Base-by-base conservation (phyloP, 2,113 vertebrate species). In the Vimba vimba region DNA sequence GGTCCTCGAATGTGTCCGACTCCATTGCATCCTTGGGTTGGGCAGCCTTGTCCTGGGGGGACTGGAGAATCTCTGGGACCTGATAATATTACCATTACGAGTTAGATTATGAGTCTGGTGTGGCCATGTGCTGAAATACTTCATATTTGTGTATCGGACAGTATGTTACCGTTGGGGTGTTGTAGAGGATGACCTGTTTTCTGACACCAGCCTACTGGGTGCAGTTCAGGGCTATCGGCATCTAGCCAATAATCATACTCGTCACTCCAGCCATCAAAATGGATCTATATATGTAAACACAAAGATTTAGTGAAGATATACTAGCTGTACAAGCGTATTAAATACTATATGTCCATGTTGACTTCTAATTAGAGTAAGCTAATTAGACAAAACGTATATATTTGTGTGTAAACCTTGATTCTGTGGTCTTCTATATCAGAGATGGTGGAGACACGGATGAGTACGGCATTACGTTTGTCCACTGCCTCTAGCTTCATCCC, bases 181-280 rank as follows among this genome's bases (percentile, higher is more conserved):
- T 98, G 96, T 43, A 98, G 92, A 43, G 94, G 90, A 21, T 98
- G 97, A 43, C 96, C 96, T 0, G 97, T 97, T 92, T 96, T 98
- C 66, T 95, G 96, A 93, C 96, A 97, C 97, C 97, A 98, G 36
- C 96, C 96, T 0, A 96, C 92, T 9, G 97, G 97, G 77, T 98
- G 97, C 86, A 98, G 90, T 50, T 97, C 96, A 15, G 96, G 93
- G 66, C 94, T 96, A 93, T 97, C 97, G 0, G 95, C 95, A 88
- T 97, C 96, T 36, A 97, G 90, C 96, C 96, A 98, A 90, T 96
- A 97, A 90, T 98, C 95, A 0, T 96, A 98, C 36, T 95, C 94
- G 66, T 27, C 88, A 89, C 92, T 96, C 97, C 97, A 98, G 27
- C 95, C 95, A 88, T 98, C 97, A 86, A 98, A 98, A 91, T 97